Percentiles rank a stretch among this genome's conserved stretches.
Evolutionary conservation across 2,797 vertebrate species (phyloP).

Genomic region (Falco naumanni): DNA sequence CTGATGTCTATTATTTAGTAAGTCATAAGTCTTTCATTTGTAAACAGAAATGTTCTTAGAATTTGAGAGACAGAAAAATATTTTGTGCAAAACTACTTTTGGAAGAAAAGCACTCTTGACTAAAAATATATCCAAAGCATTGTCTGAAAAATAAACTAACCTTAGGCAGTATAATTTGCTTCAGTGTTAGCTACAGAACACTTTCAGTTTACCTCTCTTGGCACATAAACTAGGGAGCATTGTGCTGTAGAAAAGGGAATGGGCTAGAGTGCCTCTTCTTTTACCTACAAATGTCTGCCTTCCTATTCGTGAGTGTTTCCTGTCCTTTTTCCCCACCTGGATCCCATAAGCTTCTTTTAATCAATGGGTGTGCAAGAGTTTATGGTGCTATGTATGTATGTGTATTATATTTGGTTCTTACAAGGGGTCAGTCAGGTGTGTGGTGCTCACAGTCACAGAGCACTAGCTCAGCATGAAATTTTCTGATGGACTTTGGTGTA

Average conservation of each 20-base stretch:
- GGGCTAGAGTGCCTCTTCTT: background rate
- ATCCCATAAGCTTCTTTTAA: background rate
- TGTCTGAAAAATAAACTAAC: background rate
- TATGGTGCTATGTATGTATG: background rate
- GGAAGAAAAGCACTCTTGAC: background rate
- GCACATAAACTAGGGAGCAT: background rate
- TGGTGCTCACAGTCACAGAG: background rate
- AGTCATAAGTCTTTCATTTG: conserved; percentile 19
- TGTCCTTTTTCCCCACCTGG: background rate
- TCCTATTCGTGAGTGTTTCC: background rate
- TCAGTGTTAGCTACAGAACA: background rate
- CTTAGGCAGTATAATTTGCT: background rate
- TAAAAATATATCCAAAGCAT: background rate
- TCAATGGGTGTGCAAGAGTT: background rate
- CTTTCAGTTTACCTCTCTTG: background rate
- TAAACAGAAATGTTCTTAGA: conserved; percentile 27
- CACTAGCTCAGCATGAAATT: background rate
- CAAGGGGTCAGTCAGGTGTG: background rate
- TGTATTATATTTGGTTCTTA: rapidly evolving
- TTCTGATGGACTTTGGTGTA: background rate
- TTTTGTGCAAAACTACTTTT: background rate
- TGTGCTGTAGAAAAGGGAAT: background rate
- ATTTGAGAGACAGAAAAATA: conserved; percentile 21
- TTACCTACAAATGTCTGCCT: background rate
- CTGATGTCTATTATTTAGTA: background rate